These are phyloP conservation scores for Heliconius ismenius DNA, from an alignment of 2,888 invertebrate genomes.

Conservation along the genomic window DNA sequence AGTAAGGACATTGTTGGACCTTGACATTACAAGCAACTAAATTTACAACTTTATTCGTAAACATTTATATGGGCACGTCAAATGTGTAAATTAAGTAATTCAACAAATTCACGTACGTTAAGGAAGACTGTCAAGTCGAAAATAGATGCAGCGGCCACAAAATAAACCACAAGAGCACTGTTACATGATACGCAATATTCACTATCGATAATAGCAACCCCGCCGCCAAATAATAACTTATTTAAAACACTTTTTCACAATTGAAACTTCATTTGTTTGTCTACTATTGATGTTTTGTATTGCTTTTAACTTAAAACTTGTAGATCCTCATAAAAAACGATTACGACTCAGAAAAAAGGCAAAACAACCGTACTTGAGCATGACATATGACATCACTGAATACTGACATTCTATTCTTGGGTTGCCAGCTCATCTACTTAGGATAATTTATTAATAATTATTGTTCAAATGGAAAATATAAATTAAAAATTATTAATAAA, in stretches of 20 bases:
- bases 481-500: background rate
- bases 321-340: constrained; percentile 45
- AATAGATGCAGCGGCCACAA: constrained; percentile 71
- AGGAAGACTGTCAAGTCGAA: constrained; percentile 58
- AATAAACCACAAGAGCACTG: constrained; percentile 67
- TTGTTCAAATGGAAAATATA: background rate
- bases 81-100: constrained; percentile 23
- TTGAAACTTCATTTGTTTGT: constrained; percentile 44
- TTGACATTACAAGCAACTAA: constrained; percentile 38
- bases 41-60: constrained; percentile 18
- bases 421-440: background rate
- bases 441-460: no score
- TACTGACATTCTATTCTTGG: constrained; percentile 15
- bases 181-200: constrained; percentile 69
- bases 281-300: constrained; percentile 44
- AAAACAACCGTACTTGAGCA: constrained; percentile 52
- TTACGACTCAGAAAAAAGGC: constrained; percentile 51
- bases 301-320: constrained; percentile 50
- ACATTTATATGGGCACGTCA: background rate
- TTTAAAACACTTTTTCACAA: constrained; percentile 46
- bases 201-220: constrained; percentile 58
- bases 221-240: constrained; percentile 49
- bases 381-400: constrained; percentile 44
- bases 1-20: constrained; percentile 36
- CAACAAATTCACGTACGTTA: constrained; percentile 56